Evolutionary conservation across 2,888 invertebrate species (phyloP).

Genomic region (Stegophylla sp.): DNA sequence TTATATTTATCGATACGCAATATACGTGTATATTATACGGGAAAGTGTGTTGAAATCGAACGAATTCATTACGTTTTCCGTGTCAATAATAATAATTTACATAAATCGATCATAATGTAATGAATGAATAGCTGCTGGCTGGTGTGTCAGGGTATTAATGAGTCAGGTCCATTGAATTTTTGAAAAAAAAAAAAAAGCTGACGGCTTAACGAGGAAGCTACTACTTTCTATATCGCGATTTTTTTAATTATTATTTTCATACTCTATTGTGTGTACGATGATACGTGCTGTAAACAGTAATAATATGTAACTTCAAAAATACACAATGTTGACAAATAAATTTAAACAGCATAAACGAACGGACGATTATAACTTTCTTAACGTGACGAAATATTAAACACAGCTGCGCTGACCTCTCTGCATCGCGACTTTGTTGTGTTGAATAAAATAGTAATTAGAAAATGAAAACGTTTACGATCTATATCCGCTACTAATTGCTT

Average conservation of each 20-base stretch:
- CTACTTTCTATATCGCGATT: slow-evolving; percentile 35
- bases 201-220: slow-evolving; percentile 34
- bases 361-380: slow-evolving; percentile 5
- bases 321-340: not conserved
- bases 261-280: not conserved
- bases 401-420: not conserved
- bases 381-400: not conserved
- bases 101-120: slow-evolving; percentile 28
- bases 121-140: too few species aligned
- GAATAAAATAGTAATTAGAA: not conserved
- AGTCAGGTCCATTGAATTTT: slow-evolving; percentile 23
- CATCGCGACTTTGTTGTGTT: not conserved
- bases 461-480: not conserved
- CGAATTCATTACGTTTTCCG: slow-evolving; percentile 14
- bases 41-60: slow-evolving; percentile 4
- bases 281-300: not conserved
- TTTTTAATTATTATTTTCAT: slow-evolving; percentile 13
- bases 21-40: not conserved
- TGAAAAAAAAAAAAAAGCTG: not conserved
- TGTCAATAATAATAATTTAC: slow-evolving; percentile 35
- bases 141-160: slow-evolving; percentile 22
- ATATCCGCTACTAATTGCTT: not conserved
- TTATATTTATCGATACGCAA: not conserved
- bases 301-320: too few species aligned
- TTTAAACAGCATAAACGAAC: not conserved